Evolutionary conservation across 2,797 vertebrate genomes (phyloP).

Genomic region (Anguilla pacifica): DNA sequence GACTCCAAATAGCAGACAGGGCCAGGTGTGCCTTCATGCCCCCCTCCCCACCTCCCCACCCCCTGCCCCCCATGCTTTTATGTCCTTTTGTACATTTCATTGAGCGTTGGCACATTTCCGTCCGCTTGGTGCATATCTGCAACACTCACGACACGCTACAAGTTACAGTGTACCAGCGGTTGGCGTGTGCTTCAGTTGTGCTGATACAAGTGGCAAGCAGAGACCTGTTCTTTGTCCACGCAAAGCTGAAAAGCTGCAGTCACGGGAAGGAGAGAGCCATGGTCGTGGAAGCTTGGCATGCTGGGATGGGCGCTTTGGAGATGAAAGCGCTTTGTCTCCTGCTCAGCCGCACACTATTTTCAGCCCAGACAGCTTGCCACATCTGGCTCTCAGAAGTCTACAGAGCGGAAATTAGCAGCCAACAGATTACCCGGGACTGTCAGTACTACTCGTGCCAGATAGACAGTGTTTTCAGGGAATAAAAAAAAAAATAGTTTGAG

Average conservation of each 20-base stretch:
- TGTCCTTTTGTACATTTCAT: not conserved
- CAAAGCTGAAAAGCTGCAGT: not conserved
- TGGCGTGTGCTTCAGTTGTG: not conserved
- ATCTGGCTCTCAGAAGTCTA: slow-evolving; percentile 43
- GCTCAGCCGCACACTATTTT: slow-evolving; percentile 42
- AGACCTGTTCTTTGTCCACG: not conserved
- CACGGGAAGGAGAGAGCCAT: not conserved
- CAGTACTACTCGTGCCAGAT: not conserved
- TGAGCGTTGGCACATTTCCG: not conserved
- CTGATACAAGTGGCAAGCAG: slow-evolving; percentile 30
- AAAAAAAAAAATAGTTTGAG: not conserved
- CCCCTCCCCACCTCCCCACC: not conserved
- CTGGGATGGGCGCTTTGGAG: slow-evolving; percentile 47
- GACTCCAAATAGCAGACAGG: not conserved
- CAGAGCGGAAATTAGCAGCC: slow-evolving; percentile 20
- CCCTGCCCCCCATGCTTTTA: not conserved
- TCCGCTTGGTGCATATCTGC: not conserved
- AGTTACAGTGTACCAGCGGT: not conserved
- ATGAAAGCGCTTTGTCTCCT: slow-evolving; percentile 48
- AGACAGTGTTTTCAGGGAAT: not conserved
- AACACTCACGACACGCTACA: not conserved
- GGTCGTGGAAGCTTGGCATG: not conserved
- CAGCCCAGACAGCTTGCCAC: slow-evolving; percentile 48
- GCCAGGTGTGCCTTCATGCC: not conserved
- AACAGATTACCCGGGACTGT: not conserved